Evolutionary conservation across 2,113 vertebrate genomes (phyloP).

Genomic region (Notarius lentiginosus): DNA sequence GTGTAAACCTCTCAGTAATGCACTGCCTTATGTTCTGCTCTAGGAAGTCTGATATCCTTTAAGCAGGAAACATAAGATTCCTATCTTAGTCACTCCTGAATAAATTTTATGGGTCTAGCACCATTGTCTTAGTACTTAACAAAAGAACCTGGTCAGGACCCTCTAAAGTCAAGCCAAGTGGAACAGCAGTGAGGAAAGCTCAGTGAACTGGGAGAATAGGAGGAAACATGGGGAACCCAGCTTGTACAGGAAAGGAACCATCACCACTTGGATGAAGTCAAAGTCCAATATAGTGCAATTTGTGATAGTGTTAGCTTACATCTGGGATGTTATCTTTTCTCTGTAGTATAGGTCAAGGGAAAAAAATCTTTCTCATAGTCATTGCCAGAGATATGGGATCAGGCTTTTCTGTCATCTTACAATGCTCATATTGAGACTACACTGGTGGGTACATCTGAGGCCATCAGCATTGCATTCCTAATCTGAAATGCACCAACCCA

Average conservation of each 20-base stretch:
- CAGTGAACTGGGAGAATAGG: conserved; percentile 29
- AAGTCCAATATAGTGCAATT: neutral
- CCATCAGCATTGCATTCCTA: conserved; percentile 23
- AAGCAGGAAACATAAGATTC: conserved; percentile 38
- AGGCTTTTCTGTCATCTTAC: conserved; percentile 13
- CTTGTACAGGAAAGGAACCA: neutral
- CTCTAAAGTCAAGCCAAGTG: conserved; percentile 24
- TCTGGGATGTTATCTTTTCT: conserved; percentile 37
- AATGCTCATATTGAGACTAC: conserved; percentile 36
- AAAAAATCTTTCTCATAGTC: conserved; percentile 16
- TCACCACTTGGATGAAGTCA: conserved; percentile 40
- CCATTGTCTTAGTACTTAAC: conserved; percentile 35
- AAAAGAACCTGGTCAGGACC: conserved; percentile 23
- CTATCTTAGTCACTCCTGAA: conserved; percentile 2
- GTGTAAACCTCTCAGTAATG: neutral
- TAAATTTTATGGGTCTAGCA: conserved; percentile 13
- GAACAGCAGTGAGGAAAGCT: conserved; percentile 25
- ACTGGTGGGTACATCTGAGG: conserved; percentile 19
- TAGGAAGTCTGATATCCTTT: conserved; percentile 31
- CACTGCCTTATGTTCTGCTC: neutral
- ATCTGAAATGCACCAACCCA: conserved; percentile 38
- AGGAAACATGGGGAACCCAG: conserved; percentile 35
- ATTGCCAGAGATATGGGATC: conserved; percentile 16
- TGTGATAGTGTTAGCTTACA: conserved; percentile 20
- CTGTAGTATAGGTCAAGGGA: neutral